A percentile compares a stretch with the other conserved stretches of the same genome.
Evolutionary conservation across 2,797 vertebrate species (phyloP).

Genomic region (Cygnus olor): DNA sequence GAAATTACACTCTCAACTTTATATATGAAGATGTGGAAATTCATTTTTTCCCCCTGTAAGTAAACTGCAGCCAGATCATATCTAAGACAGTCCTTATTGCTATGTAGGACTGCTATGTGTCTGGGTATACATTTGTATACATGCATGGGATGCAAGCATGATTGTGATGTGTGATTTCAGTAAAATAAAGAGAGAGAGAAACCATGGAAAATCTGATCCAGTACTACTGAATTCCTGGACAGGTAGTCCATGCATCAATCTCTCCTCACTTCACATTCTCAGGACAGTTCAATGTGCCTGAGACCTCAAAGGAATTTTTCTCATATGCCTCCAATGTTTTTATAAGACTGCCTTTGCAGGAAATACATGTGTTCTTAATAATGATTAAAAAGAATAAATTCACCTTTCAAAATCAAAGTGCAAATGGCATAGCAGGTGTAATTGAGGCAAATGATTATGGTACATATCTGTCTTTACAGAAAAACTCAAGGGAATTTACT

Average conservation of each 20-base stretch:
- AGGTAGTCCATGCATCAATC: slow-evolving; percentile 65
- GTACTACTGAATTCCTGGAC: slow-evolving; percentile 56
- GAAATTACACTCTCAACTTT: slow-evolving; percentile 1
- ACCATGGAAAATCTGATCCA: slow-evolving; percentile 58
- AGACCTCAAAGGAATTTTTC: slow-evolving; percentile 64
- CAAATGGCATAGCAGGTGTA: slow-evolving; percentile 69
- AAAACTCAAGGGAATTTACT: slow-evolving; percentile 38
- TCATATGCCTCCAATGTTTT: slow-evolving; percentile 65
- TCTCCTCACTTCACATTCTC: slow-evolving; percentile 59
- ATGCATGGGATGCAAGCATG: background rate
- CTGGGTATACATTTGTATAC: fast-evolving
- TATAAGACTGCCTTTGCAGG: slow-evolving; percentile 38
- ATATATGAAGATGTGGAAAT: slow-evolving; percentile 8
- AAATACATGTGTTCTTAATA: slow-evolving; percentile 66
- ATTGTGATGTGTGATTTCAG: background rate
- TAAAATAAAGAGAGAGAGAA: slow-evolving; percentile 16
- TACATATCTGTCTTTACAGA: slow-evolving; percentile 34
- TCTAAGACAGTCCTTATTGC: background rate
- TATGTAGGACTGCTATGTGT: background rate
- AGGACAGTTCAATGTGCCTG: slow-evolving; percentile 51
- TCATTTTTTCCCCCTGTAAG: background rate
- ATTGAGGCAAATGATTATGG: slow-evolving; percentile 43
- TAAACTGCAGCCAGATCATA: background rate
- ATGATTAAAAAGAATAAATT: slow-evolving; percentile 65
- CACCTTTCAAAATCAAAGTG: slow-evolving; percentile 59